These are phyloP conservation scores for Tolmerus cingulatus DNA, from an alignment of 2,888 invertebrate genomes.

Conservation along the genomic window DNA sequence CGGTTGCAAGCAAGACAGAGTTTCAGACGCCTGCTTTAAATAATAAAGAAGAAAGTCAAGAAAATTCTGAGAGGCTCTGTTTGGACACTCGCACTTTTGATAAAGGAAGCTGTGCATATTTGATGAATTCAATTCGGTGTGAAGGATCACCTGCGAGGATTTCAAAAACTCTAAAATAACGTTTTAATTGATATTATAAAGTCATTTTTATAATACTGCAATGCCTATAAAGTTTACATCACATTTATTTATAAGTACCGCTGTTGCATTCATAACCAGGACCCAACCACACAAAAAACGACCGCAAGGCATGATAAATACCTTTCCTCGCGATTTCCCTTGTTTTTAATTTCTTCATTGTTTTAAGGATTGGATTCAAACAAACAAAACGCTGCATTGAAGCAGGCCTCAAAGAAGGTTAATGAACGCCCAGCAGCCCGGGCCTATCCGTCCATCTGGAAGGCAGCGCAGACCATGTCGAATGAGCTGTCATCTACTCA, in stretches of 20 bases:
- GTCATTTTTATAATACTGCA: background rate
- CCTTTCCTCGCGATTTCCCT: background rate
- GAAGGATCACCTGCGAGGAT: too few relatives aligned
- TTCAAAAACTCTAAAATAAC: too few relatives aligned
- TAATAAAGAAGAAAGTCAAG: background rate
- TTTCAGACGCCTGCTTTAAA: background rate
- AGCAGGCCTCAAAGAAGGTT: background rate
- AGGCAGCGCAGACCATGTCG: background rate
- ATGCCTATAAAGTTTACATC: background rate
- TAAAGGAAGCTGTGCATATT: background rate
- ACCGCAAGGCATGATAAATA: background rate
- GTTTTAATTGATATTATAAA: too few relatives aligned
- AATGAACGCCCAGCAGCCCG: background rate
- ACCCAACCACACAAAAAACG: too few relatives aligned
- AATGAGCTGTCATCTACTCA: conserved; percentile 33
- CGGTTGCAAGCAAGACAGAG: background rate
- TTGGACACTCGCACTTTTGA: background rate
- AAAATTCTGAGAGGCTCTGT: background rate
- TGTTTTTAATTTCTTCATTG: background rate
- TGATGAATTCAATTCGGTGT: background rate
- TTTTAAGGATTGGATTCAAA: background rate
- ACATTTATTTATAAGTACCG: too few relatives aligned
- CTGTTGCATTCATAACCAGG: too few relatives aligned
- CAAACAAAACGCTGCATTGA: background rate
- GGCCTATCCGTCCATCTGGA: background rate